Evolutionary conservation across 2,113 vertebrate species (phyloP).

Genomic region (Gallinago jamesoni): DNA sequence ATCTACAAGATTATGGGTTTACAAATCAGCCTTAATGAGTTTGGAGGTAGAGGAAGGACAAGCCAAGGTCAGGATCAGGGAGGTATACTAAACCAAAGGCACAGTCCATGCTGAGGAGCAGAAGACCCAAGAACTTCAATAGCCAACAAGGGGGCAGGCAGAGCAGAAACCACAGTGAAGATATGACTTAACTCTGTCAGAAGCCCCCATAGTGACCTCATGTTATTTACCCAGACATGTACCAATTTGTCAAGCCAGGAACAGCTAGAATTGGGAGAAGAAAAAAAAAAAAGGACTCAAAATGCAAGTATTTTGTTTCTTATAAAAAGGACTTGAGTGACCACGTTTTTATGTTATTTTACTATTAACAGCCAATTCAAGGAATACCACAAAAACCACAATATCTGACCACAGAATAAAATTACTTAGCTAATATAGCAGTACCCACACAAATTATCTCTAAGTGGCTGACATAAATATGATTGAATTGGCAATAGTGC

Average conservation of each 20-base stretch:
- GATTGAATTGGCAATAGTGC: background rate
- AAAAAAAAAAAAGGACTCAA: background rate
- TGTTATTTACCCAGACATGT: background rate
- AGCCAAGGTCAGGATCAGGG: background rate
- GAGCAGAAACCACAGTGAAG: background rate
- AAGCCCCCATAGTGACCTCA: background rate
- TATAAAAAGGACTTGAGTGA: background rate
- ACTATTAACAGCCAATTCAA: background rate
- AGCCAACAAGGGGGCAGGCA: background rate
- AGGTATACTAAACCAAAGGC: background rate
- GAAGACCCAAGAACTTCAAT: background rate
- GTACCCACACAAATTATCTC: background rate
- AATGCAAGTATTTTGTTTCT: background rate
- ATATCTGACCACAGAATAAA: slow-evolving; percentile 12
- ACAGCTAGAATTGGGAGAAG: background rate
- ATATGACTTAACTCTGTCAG: background rate
- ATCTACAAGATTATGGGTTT: background rate
- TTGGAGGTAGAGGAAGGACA: background rate
- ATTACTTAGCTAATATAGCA: background rate
- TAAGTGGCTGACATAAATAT: background rate
- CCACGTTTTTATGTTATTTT: background rate
- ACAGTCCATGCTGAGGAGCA: background rate
- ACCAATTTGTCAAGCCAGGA: background rate
- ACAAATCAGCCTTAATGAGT: background rate
- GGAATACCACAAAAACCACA: background rate